Percentiles rank a stretch among this genome's conserved stretches.
Evolutionary conservation across 2,888 invertebrate genomes (phyloP).

Genomic region (Melieria crassipennis): DNA sequence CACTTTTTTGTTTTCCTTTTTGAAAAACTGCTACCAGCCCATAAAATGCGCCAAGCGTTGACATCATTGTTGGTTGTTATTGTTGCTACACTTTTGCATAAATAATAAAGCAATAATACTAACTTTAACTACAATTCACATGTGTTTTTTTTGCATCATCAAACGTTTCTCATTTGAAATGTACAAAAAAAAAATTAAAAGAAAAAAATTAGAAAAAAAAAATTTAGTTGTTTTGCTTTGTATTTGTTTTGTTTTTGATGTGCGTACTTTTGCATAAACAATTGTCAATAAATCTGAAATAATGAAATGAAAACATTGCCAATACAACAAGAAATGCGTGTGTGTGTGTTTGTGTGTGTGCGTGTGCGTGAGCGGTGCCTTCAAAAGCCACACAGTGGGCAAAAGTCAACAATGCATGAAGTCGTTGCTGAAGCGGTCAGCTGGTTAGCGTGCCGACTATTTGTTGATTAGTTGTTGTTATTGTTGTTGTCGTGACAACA

Average conservation of each 20-base stretch:
- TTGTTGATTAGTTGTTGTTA: not conserved
- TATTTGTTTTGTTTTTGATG: constrained; percentile 13
- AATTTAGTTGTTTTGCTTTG: too few relatives aligned
- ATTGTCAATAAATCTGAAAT: constrained; percentile 12
- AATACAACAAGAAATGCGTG: not conserved
- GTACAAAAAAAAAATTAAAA: constrained; percentile 3
- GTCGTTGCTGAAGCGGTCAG: constrained; percentile 10
- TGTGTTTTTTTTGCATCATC: not conserved
- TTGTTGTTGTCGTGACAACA: not conserved
- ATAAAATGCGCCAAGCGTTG: too few relatives aligned
- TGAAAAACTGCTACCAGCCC: too few relatives aligned
- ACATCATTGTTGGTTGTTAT: too few relatives aligned
- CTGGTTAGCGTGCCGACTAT: constrained; percentile 4
- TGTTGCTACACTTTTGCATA: too few relatives aligned
- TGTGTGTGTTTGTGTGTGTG: too few relatives aligned
- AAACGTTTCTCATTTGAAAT: not conserved
- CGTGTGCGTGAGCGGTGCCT: too few relatives aligned
- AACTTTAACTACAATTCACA: not conserved
- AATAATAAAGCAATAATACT: not conserved
- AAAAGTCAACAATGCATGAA: constrained; percentile 37
- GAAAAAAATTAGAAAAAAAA: too few relatives aligned
- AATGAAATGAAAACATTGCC: constrained; percentile 12
- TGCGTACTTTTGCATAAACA: constrained; percentile 15
- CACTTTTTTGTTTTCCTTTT: too few relatives aligned
- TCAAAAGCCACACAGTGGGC: not conserved